Conservation (phyloP, 2,888 invertebrate species). For the Linnaemya tessellans region DNA sequence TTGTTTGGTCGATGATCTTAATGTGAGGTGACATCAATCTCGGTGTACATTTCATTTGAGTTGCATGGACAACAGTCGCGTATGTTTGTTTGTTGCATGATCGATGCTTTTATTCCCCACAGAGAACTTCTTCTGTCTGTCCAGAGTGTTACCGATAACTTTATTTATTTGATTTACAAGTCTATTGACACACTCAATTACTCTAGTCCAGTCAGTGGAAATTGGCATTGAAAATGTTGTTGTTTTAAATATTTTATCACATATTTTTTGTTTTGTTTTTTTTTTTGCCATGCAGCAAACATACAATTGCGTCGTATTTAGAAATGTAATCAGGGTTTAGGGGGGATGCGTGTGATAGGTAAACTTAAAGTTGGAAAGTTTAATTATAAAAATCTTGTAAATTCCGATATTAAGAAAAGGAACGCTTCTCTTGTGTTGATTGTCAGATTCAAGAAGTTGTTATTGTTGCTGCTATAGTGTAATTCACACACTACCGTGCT, state of each 20-base stretch:
- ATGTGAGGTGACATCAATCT: conserved; percentile 82
- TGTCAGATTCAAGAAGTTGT: no score
- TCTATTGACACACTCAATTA: conserved; percentile 65
- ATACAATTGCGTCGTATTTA: background rate
- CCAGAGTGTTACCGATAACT: conserved; percentile 56
- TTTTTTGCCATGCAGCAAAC: conserved; percentile 5
- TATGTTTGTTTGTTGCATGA: conserved; percentile 36
- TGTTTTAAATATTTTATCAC: conserved; percentile 37
- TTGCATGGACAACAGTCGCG: background rate
- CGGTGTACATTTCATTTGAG: conserved; percentile 29
- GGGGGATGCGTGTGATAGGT: background rate
- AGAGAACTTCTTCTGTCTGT: background rate
- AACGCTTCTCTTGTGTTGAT: no score
- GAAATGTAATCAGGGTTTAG: background rate
- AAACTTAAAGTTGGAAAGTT: background rate
- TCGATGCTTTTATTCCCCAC: conserved; percentile 28
- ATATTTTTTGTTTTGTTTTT: conserved; percentile 24
- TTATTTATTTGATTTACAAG: conserved; percentile 65
- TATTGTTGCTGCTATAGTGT: no score
- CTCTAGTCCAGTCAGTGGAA: conserved; percentile 10
- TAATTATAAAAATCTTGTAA: no score
- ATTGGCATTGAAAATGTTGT: conserved; percentile 30
- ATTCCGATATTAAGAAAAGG: no score
- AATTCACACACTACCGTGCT: no score
- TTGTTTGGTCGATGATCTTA: conserved; percentile 74